Base-by-base conservation (phyloP, 2,797 vertebrate genomes). In the Kryptopterus vitreolus region DNA sequence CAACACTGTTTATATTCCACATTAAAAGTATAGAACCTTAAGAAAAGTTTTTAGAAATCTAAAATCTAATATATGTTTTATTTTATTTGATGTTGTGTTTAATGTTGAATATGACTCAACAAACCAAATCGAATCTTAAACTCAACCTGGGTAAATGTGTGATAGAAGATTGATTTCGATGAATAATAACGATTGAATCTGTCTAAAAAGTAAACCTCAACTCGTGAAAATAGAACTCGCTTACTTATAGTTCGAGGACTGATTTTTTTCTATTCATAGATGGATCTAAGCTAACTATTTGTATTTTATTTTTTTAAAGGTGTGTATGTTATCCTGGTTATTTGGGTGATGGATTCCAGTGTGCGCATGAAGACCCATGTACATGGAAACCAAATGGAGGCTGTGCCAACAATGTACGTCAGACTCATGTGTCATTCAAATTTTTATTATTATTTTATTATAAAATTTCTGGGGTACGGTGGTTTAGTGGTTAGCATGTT, bases 271-370 rank as follows among this genome's bases (percentile, higher is more conserved):
- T 4, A 29, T 35, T 10, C 20, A n/a, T n/a, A 22, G 38, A 35
- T 13, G 2, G 20, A 31, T n/a, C 9, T 52, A 52, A 70, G 9
- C 26, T 33, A 11, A n/a, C n/a, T n/a, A 24, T 55, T 13, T 22
- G 7, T 50, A 15, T 50, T 74, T 77, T 70, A 43, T 69, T 13
- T 18, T 50, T 20, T 70, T 70, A 70, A 70, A 98, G 97, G 83
- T 99, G 98, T 86, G 84, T 95, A 31, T 99, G 98, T 90, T 96
- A 95, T 83, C 85, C 90, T 46, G 96, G 96, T 72, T 99, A 94
- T 10, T 89, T 94, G 85, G 97, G 96, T 0, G 95, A 98, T 6
- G 96, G 97, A 15, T 88, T 89, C 63, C 89, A 87, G 77, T 99
- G 97, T 62, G 92, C 87, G 55, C 93, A 95, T 85, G 82, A 53